A percentile compares a stretch with the other conserved stretches of the same genome.
Evolutionary conservation across 2,113 vertebrate species (phyloP).

Genomic region (Phoenicopterus ruber): DNA sequence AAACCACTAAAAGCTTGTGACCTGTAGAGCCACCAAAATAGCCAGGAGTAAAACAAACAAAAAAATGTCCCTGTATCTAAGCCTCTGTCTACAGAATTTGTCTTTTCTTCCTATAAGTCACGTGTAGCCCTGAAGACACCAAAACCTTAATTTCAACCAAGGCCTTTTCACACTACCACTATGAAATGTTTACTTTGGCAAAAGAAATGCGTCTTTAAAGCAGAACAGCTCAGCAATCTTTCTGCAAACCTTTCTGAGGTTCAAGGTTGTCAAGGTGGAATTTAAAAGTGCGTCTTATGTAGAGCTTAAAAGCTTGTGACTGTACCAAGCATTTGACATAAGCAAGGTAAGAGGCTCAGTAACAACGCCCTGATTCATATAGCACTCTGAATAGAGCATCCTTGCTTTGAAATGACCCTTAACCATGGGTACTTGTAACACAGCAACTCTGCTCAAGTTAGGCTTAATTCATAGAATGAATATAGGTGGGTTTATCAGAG

Average conservation of each 20-base stretch:
- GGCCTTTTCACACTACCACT: background rate
- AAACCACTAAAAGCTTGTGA: background rate
- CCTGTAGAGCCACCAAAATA: background rate
- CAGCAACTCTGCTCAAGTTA: background rate
- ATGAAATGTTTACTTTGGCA: background rate
- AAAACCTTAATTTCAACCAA: background rate
- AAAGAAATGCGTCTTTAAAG: background rate
- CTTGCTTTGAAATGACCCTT: background rate
- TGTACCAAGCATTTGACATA: background rate
- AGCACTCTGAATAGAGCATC: background rate
- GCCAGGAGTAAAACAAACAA: background rate
- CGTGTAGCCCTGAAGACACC: background rate
- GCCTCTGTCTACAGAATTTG: background rate
- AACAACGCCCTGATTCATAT: background rate
- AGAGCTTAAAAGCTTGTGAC: constrained; percentile 51
- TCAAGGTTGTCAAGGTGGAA: constrained; percentile 20
- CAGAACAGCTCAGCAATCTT: background rate
- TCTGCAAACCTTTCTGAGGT: background rate
- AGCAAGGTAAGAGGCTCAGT: constrained; percentile 45
- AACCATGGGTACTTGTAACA: background rate
- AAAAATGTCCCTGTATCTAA: background rate
- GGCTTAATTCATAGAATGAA: background rate
- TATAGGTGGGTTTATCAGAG: background rate
- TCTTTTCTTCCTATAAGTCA: background rate
- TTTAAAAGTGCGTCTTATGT: background rate